Evolutionary conservation across 2,888 invertebrate genomes (phyloP).

Genomic region (Pocota personata): DNA sequence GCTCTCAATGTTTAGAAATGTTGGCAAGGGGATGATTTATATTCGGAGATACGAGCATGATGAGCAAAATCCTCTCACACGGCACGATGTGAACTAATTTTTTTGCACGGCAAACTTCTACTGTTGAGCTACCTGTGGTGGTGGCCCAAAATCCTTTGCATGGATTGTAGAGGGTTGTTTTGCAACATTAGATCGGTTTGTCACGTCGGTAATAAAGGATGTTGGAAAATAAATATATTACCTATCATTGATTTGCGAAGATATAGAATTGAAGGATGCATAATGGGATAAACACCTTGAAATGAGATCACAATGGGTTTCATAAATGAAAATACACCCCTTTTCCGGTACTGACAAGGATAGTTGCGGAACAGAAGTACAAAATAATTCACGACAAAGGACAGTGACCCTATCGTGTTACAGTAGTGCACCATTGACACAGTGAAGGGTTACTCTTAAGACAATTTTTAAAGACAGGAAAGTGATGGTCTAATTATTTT

Average conservation of each 20-base stretch:
- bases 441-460: conserved; percentile 20
- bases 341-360: background rate
- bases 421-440: background rate
- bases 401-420: conserved; percentile 55
- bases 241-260: conserved; percentile 71
- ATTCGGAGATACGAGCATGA: conserved; percentile 51
- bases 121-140: conserved; percentile 65
- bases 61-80: conserved; percentile 58
- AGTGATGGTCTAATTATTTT: background rate
- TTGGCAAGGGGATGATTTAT: conserved; percentile 61
- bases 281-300: conserved; percentile 79
- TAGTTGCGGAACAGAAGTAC: conserved; percentile 23
- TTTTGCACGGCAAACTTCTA: conserved; percentile 48
- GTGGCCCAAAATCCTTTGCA: conserved; percentile 37
- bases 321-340: background rate
- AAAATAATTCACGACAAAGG: conserved; percentile 1
- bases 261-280: conserved; percentile 76
- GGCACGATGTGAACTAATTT: conserved; percentile 71
- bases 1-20: conserved; percentile 67
- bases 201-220: conserved; percentile 73
- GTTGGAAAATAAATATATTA: conserved; percentile 73
- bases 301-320: conserved; percentile 72
- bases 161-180: conserved; percentile 57
- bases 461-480: background rate
- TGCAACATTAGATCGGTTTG: conserved; percentile 72